phyloP scores from a whole-genome alignment of 2,797 vertebrate species.

The Eutrigla gurnardus region DNA sequence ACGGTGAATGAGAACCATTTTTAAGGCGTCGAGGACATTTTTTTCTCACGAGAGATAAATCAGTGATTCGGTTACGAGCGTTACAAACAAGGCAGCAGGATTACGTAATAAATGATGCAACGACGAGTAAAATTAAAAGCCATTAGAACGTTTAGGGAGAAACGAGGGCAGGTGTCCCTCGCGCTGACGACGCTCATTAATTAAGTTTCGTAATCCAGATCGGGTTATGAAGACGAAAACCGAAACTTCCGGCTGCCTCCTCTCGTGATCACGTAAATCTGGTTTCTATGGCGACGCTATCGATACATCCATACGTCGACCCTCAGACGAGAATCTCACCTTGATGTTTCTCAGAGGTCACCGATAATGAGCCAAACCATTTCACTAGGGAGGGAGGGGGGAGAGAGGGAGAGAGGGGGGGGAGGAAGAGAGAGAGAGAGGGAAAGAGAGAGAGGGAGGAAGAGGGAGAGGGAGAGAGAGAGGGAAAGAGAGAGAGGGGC shows the following conservation, averaged over 20 bases:
- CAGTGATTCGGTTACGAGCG: slow-evolving; percentile 1
- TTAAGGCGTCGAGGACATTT: background rate
- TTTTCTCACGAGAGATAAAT: background rate
- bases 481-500: too few species aligned
- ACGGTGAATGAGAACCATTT: background rate
- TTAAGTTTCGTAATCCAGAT: slow-evolving; percentile 3
- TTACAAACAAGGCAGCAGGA: background rate
- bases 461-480: too few species aligned
- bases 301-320: background rate
- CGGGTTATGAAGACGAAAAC: background rate
- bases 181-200: slow-evolving; percentile 7
- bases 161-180: background rate
- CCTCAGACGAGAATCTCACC: slow-evolving; percentile 56
- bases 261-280: background rate
- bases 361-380: slow-evolving; percentile 68
- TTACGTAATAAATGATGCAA: background rate
- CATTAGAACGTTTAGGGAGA: background rate
- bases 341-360: slow-evolving; percentile 73
- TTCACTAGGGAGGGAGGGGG: slow-evolving; percentile 20
- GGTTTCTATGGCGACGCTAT: background rate
- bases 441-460: slow-evolving; percentile 34
- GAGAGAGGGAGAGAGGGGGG: too few species aligned
- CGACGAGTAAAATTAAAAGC: too few species aligned
- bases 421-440: background rate
- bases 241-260: slow-evolving; percentile 9